Evolutionary conservation across 2,888 invertebrate species (phyloP), one percentile per base, ranked within the genome.

Genomic region (Trichopoda pennipes): DNA sequence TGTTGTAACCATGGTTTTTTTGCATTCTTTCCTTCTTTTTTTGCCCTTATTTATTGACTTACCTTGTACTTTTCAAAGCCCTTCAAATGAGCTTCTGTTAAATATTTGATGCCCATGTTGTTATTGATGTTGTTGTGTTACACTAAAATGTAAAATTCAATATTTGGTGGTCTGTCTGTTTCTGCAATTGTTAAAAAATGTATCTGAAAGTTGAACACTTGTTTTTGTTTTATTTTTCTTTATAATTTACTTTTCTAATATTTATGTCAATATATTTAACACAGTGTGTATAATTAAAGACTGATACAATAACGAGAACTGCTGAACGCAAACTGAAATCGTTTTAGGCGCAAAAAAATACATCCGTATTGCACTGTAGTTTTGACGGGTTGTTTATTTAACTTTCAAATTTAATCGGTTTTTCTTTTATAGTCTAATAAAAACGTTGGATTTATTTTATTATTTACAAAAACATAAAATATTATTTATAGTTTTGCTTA

Each of bases 41-140:
- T 64, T 55, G 16, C 35, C 2, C 28, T 44, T 70, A 32, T 17
- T 60, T 68, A 16, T 49, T 19, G 9, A 86, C 90, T 88, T 82
- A 91, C 91, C 91, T 91, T 91, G 86, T 91, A 91, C 56, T 90
- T 90, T 84, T 91, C 91, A 89, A 91, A 91, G 84, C 91, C 91
- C 88, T 86, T 88, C 86, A 91, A 89, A 87, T 91, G 91, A 83
- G 87, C 88, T 81, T 90, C 90, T 56, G 86, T 87, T 84, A 91
- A 87, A 87, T 91, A 91, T 86, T 89, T 90, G 81, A 89, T 88
- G 84, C 87, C 87, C 84, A 91, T 91, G 85, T 86, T 87, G 84
- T 76, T 78, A 28, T 14, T 42, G 35, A 47, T 58, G 12, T 17
- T 64, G 19, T 58, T 70, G 68, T 23, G 47, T 4, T 53, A 64